Conservation (phyloP, 1,140 invertebrate genomes). For the Lucilia sericata region DNA sequence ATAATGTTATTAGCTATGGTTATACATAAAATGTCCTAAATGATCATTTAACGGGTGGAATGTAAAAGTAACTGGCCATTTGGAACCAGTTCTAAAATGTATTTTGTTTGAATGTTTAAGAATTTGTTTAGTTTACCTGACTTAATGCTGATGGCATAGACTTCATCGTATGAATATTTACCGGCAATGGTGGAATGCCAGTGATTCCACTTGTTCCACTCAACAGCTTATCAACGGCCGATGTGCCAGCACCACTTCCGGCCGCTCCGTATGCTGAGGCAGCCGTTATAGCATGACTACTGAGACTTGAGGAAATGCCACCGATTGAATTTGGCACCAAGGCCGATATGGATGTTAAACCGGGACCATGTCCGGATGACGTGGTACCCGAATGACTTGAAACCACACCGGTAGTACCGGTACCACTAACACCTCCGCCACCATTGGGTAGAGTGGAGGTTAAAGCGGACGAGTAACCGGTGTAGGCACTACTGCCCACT, state of each 20-base stretch:
- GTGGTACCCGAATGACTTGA: slow-evolving; percentile 58
- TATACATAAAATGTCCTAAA: not conserved
- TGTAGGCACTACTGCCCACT: slow-evolving; percentile 61
- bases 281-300: slow-evolving; percentile 62
- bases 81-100: not conserved
- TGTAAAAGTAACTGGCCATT: not conserved
- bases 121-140: slow-evolving; percentile 63
- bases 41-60: not conserved
- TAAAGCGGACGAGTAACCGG: slow-evolving; percentile 58
- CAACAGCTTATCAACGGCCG: slow-evolving; percentile 63
- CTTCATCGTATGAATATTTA: slow-evolving; percentile 68
- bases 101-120: not conserved
- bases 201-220: slow-evolving; percentile 66
- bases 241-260: slow-evolving; percentile 51
- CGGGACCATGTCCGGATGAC: slow-evolving; percentile 43
- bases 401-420: slow-evolving; percentile 51
- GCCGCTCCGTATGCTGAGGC: slow-evolving; percentile 47
- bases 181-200: slow-evolving; percentile 67
- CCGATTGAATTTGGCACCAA: slow-evolving; percentile 65
- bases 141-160: slow-evolving; percentile 67
- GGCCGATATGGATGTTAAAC: slow-evolving; percentile 65
- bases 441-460: slow-evolving; percentile 58
- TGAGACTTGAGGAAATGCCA: slow-evolving; percentile 66
- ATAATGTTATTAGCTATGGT: not conserved
- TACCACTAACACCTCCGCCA: slow-evolving; percentile 31